Percentiles rank a stretch among this genome's conserved stretches.
Evolutionary conservation across 2,797 vertebrate genomes (phyloP).

Genomic region (Mastacembelus armatus): DNA sequence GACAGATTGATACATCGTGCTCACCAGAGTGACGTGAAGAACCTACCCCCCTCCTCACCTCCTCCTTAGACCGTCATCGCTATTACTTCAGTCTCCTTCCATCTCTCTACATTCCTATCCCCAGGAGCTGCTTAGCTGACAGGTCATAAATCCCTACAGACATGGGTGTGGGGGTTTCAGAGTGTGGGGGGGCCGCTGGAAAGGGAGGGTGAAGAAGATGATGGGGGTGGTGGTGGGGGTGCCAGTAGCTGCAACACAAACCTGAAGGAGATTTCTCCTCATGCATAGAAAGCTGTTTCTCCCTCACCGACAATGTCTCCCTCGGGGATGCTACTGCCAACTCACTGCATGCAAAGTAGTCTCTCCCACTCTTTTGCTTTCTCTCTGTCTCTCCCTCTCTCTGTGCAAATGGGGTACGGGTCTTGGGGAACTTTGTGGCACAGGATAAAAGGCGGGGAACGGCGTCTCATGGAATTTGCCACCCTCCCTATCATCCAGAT

Average conservation of each 20-base stretch:
- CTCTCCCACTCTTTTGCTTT: conserved; percentile 18
- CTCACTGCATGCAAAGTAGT: conserved; percentile 83
- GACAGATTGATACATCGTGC: conserved; percentile 75
- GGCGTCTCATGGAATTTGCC: conserved; percentile 70
- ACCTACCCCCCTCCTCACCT: conserved; percentile 46
- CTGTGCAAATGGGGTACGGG: conserved; percentile 67
- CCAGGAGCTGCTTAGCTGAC: conserved; percentile 75
- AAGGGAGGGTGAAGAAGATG: conserved; percentile 37
- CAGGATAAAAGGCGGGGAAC: conserved; percentile 68
- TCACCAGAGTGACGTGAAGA: conserved; percentile 63
- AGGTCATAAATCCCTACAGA: conserved; percentile 87
- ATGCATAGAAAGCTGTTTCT: conserved; percentile 85
- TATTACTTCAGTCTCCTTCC: conserved; percentile 46
- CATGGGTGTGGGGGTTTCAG: conserved; percentile 49
- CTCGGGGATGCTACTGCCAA: conserved; percentile 75
- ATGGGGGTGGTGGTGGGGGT: neutral
- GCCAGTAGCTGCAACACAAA: conserved; percentile 68
- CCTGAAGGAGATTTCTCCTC: conserved; percentile 84
- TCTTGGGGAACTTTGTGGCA: conserved; percentile 72
- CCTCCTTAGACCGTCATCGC: conserved; percentile 24
- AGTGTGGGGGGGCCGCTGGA: neutral
- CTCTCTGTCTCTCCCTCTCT: conserved; percentile 34
- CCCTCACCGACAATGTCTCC: conserved; percentile 81
- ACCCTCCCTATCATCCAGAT: conserved; percentile 80
- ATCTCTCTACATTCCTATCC: conserved; percentile 34